A percentile compares a stretch with the other conserved stretches of the same genome.
Conservation (phyloP, 1,140 invertebrate species). For the Atta colombica region DNA sequence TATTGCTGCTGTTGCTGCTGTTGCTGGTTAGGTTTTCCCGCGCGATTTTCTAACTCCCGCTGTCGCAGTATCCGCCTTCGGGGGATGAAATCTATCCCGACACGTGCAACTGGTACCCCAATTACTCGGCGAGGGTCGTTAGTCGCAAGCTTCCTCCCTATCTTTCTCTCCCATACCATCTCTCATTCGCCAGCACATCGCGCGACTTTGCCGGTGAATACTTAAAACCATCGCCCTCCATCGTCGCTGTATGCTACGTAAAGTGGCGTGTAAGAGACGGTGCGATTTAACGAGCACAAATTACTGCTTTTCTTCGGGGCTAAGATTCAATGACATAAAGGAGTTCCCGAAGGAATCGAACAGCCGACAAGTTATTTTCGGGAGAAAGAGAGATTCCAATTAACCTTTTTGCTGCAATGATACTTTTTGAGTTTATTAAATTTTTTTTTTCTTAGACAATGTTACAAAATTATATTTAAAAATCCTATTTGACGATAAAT, state of each 20-base stretch:
- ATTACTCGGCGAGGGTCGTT: conserved; percentile 74
- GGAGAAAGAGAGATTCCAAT: conserved; percentile 13
- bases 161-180: neutral
- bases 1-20: neutral
- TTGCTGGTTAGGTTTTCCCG: conserved; percentile 13
- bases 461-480: no score
- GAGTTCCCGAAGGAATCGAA: neutral
- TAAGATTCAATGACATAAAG: neutral
- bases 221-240: conserved; percentile 51
- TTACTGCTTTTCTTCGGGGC: conserved; percentile 35
- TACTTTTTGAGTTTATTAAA: neutral
- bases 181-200: neutral
- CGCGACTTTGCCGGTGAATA: conserved; percentile 47
- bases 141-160: conserved; percentile 55
- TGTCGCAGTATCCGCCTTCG: conserved; percentile 38
- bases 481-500: no score
- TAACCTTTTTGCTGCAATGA: neutral
- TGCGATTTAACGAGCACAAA: conserved; percentile 46
- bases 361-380: no score
- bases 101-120: conserved; percentile 78
- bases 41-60: conserved; percentile 26
- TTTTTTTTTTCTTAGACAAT: neutral
- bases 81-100: conserved; percentile 76
- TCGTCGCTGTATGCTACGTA: conserved; percentile 13
- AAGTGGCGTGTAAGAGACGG: conserved; percentile 45